These are phyloP conservation scores for Zelostemma sp. DNA, from an alignment of 1,140 invertebrate species.

Conservation along the genomic window DNA sequence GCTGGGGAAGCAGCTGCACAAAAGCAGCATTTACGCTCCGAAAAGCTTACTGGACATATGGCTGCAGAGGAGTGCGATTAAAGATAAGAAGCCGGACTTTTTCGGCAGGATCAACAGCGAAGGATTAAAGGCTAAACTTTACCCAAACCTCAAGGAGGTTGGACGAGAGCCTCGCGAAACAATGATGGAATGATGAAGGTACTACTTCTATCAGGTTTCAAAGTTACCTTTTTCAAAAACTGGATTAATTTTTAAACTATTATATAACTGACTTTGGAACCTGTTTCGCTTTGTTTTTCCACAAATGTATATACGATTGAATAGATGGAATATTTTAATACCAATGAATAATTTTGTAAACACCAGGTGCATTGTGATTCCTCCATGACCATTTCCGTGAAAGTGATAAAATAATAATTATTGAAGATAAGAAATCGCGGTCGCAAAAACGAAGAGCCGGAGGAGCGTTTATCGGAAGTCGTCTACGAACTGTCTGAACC, in stretches of 20 bases:
- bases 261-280: too few species aligned
- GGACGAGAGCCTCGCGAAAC: constrained; percentile 61
- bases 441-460: constrained; percentile 4
- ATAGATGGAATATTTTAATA: too few species aligned
- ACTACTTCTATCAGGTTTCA: neutral
- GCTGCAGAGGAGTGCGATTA: constrained; percentile 70
- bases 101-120: constrained; percentile 81
- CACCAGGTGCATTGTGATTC: too few species aligned
- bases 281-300: too few species aligned
- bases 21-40: constrained; percentile 54
- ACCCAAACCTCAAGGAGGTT: constrained; percentile 78
- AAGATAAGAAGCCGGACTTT: constrained; percentile 80
- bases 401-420: too few species aligned
- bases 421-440: neutral
- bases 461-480: constrained; percentile 50
- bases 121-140: constrained; percentile 79
- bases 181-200: constrained; percentile 56
- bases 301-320: too few species aligned
- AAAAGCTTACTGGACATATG: constrained; percentile 78
- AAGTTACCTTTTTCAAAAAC: neutral
- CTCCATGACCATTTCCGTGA: too few species aligned
- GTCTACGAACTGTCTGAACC: constrained; percentile 60
- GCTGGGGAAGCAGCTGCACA: constrained; percentile 59
- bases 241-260: too few species aligned
- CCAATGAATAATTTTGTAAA: too few species aligned